A percentile compares a stretch with the other conserved stretches of the same genome.
Evolutionary conservation across 2,888 invertebrate genomes (phyloP).

Genomic region (Quadroppia sp.): DNA sequence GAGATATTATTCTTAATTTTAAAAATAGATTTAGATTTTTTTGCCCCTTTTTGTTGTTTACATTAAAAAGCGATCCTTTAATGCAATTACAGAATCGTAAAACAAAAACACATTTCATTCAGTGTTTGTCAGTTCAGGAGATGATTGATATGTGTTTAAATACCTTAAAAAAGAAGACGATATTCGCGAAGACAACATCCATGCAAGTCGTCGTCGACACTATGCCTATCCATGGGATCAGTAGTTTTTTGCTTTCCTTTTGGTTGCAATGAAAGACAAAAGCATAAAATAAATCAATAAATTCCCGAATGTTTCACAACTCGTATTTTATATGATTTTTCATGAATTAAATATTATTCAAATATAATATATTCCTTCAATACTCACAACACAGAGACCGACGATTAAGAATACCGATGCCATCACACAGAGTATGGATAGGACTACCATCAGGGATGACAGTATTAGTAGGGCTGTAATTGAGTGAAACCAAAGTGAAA

Average conservation of each 20-base stretch:
- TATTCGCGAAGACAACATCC: slow-evolving; percentile 5
- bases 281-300: background rate
- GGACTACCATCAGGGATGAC: background rate
- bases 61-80: too few relatives aligned
- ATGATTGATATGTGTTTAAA: too few relatives aligned
- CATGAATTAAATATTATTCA: background rate
- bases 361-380: background rate
- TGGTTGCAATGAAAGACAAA: background rate
- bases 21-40: too few relatives aligned
- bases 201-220: slow-evolving; percentile 1
- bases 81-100: too few relatives aligned
- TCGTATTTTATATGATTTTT: too few relatives aligned
- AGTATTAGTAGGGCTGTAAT: background rate
- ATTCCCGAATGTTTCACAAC: too few relatives aligned
- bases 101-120: too few relatives aligned
- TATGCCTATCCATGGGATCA: slow-evolving; percentile 6
- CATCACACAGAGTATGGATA: slow-evolving; percentile 19
- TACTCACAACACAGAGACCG: slow-evolving; percentile 18
- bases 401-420: slow-evolving; percentile 21
- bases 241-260: slow-evolving; percentile 22
- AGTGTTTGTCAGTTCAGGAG: too few relatives aligned
- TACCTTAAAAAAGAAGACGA: slow-evolving; percentile 19
- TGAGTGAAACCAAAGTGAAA: background rate
- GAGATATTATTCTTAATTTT: too few relatives aligned
- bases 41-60: too few relatives aligned